phyloP scores from a whole-genome alignment of 2,888 invertebrate species.

The Sympetrum striolatum region DNA sequence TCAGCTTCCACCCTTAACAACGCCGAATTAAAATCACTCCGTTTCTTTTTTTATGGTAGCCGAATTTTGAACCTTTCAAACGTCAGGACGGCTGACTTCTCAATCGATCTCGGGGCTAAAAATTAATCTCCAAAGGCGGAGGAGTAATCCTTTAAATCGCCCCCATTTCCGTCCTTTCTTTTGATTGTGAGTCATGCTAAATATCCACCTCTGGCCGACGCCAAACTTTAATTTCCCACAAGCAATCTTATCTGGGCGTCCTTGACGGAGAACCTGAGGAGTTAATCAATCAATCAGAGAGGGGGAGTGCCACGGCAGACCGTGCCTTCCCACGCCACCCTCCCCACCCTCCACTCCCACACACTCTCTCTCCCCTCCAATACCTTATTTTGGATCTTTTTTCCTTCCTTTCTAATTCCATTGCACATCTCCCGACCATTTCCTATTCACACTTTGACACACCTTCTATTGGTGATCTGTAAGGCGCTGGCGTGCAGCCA shows the following conservation, averaged over 20 bases:
- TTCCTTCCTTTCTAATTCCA: background rate
- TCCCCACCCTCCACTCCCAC: background rate
- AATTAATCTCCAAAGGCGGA: slow-evolving; percentile 30
- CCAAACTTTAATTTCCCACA: slow-evolving; percentile 38
- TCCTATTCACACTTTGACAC: too few relatives aligned
- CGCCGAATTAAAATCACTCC: background rate
- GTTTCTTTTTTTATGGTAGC: background rate
- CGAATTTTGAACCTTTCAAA: slow-evolving; percentile 22
- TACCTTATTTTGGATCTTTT: background rate
- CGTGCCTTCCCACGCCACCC: slow-evolving; percentile 10
- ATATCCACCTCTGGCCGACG: background rate
- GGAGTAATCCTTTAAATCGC: slow-evolving; percentile 22
- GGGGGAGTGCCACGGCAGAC: slow-evolving; percentile 15
- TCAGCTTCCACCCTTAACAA: background rate
- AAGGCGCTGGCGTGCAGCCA: background rate
- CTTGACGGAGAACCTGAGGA: slow-evolving; percentile 39
- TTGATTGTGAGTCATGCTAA: slow-evolving; percentile 32
- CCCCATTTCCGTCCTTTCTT: slow-evolving; percentile 28
- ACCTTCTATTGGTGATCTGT: background rate
- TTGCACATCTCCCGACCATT: too few relatives aligned
- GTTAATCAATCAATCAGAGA: slow-evolving; percentile 42
- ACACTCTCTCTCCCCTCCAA: background rate
- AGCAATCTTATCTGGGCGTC: slow-evolving; percentile 44
- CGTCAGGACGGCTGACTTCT: slow-evolving; percentile 26
- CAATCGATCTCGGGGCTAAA: slow-evolving; percentile 40